Percentiles rank a stretch among this genome's conserved stretches.
Evolutionary conservation across 1,140 invertebrate genomes (phyloP).

Genomic region (Formica exsecta): DNA sequence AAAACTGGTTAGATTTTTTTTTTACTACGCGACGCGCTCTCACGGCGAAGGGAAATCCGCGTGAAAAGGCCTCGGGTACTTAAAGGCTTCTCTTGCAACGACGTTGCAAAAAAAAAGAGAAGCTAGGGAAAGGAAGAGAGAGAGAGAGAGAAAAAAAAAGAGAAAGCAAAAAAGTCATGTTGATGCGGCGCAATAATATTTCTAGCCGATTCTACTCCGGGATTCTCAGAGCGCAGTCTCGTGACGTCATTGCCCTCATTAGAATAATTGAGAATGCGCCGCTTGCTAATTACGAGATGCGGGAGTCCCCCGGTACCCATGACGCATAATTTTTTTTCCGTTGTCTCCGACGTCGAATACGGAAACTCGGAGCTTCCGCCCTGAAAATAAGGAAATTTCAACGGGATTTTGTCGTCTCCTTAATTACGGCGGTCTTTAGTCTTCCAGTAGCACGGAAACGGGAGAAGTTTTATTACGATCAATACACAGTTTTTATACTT

Average conservation of each 20-base stretch:
- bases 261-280: slow-evolving; percentile 78
- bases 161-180: not conserved
- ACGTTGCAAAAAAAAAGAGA: not conserved
- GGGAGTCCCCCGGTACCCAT: slow-evolving; percentile 39
- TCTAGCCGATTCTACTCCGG: slow-evolving; percentile 44
- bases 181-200: slow-evolving; percentile 58
- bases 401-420: slow-evolving; percentile 18
- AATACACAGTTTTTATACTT: not conserved
- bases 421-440: slow-evolving; percentile 44
- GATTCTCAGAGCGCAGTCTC: slow-evolving; percentile 64
- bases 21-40: not conserved
- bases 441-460: slow-evolving; percentile 5
- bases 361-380: not conserved
- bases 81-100: slow-evolving; percentile 51
- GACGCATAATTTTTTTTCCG: slow-evolving; percentile 46
- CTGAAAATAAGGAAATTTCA: slow-evolving; percentile 44
- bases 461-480: slow-evolving; percentile 50
- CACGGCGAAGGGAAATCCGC: slow-evolving; percentile 49
- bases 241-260: slow-evolving; percentile 78
- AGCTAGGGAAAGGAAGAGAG: not conserved
- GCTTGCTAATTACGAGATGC: slow-evolving; percentile 76
- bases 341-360: slow-evolving; percentile 42
- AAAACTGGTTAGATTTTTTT: not conserved
- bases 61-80: slow-evolving; percentile 54
- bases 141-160: not conserved